A percentile compares a stretch with the other conserved stretches of the same genome.
These are phyloP conservation scores for Macrocentrus cingulum DNA, from an alignment of 1,140 invertebrate species.

Conservation along the genomic window DNA sequence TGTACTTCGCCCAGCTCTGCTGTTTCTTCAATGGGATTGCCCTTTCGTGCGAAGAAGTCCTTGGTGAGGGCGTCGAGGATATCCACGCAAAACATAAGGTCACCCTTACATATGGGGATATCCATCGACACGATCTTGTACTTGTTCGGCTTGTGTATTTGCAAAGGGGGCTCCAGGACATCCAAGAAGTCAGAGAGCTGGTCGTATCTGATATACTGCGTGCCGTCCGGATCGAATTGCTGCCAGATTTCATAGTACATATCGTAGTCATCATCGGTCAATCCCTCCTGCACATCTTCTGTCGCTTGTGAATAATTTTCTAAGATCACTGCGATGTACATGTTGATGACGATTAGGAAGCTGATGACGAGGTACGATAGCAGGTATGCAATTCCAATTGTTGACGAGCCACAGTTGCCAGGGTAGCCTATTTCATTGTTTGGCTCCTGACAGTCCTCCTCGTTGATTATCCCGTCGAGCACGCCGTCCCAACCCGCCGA, in stretches of 20 bases:
- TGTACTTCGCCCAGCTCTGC: constrained; percentile 79
- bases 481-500: constrained; percentile 97
- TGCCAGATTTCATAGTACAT: constrained; percentile 99
- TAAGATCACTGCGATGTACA: constrained; percentile 99
- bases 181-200: constrained; percentile 93
- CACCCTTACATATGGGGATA: constrained; percentile 96
- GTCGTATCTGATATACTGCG: constrained; percentile 93
- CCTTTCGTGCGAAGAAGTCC: constrained; percentile 96
- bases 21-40: constrained; percentile 86
- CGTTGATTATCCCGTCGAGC: constrained; percentile 93
- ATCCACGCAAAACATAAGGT: constrained; percentile 96
- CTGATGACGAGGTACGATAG: constrained; percentile 96
- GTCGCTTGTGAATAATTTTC: constrained; percentile 97
- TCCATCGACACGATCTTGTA: constrained; percentile 99
- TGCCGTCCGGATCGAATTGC: constrained; percentile 95
- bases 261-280: constrained; percentile 98
- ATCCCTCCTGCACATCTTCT: constrained; percentile 96
- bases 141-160: constrained; percentile 98
- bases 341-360: constrained; percentile 98
- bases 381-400: constrained; percentile 91
- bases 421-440: constrained; percentile 84
- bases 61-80: constrained; percentile 94
- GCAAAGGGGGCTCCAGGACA: constrained; percentile 88
- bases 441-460: constrained; percentile 86
- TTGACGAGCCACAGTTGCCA: constrained; percentile 89